A percentile compares a stretch with the other conserved stretches of the same genome.
Evolutionary conservation across 2,797 vertebrate species (phyloP).

Genomic region (Diplodus sargus): DNA sequence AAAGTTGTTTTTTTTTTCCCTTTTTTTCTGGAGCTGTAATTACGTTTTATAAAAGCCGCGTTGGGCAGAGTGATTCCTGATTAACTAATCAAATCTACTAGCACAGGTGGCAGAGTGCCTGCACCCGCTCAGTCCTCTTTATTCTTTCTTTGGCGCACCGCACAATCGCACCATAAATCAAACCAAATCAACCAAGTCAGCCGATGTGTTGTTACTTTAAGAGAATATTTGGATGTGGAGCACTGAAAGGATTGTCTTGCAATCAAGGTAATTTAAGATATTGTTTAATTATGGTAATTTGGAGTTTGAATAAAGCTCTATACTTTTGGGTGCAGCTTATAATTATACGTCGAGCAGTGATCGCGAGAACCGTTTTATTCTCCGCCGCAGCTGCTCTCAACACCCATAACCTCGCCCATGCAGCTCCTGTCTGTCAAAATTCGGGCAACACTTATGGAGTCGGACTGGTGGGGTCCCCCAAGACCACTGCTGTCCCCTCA

Average conservation of each 20-base stretch:
- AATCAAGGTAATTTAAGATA: conserved; percentile 72
- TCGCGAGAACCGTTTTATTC: conserved; percentile 25
- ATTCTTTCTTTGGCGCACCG: conserved; percentile 25
- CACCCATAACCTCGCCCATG: conserved; percentile 52
- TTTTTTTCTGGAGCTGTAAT: conserved; percentile 58
- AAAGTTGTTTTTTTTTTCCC: conserved; percentile 13
- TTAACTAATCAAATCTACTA: conserved; percentile 78
- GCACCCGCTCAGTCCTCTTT: conserved; percentile 47
- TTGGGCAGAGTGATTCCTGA: conserved; percentile 73
- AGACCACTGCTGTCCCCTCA: conserved; percentile 70
- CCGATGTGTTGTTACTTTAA: conserved; percentile 19
- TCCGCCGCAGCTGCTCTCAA: conserved; percentile 26
- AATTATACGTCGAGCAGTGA: conserved; percentile 43
- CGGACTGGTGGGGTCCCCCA: conserved; percentile 67
- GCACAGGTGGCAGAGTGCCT: conserved; percentile 76
- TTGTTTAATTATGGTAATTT: conserved; percentile 70
- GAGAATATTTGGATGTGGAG: conserved; percentile 16
- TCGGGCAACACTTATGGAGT: conserved; percentile 67
- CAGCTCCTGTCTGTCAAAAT: conserved; percentile 70
- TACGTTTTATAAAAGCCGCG: conserved; percentile 66
- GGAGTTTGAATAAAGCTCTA: conserved; percentile 38
- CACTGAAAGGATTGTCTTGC: conserved; percentile 35
- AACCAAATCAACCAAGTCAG: conserved; percentile 44
- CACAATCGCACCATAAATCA: conserved; percentile 53
- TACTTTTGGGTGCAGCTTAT: conserved; percentile 46